A percentile compares a stretch with the other conserved stretches of the same genome.
Conservation (phyloP, 1,140 invertebrate species). For the Meloidogyne hapla region DNA sequence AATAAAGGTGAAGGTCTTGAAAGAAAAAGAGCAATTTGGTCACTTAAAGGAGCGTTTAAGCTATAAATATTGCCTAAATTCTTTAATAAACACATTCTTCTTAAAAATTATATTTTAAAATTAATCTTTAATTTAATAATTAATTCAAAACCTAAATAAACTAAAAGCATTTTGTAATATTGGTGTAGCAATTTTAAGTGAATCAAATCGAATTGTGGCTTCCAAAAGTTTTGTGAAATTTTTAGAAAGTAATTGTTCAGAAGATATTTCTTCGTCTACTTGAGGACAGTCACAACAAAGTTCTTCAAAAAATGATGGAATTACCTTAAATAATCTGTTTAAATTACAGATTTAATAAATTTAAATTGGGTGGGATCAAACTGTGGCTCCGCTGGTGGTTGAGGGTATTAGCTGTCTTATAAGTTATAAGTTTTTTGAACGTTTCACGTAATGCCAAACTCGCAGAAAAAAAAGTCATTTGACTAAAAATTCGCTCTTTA, state of each 20-base stretch:
- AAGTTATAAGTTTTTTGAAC: too few relatives aligned
- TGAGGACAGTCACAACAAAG: slow-evolving; percentile 17
- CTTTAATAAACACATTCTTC: slow-evolving; percentile 19
- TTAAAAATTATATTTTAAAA: background rate
- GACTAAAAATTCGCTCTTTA: too few relatives aligned
- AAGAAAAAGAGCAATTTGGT: slow-evolving; percentile 24
- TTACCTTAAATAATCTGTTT: background rate
- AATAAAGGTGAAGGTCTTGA: slow-evolving; percentile 19
- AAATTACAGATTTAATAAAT: too few relatives aligned
- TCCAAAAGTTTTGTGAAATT: slow-evolving; percentile 16
- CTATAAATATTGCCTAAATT: background rate
- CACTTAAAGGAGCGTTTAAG: slow-evolving; percentile 12
- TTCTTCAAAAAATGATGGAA: slow-evolving; percentile 27
- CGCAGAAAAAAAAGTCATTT: too few relatives aligned
- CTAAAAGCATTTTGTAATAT: slow-evolving; percentile 23
- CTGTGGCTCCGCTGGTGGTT: too few relatives aligned
- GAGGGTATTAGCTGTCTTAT: too few relatives aligned
- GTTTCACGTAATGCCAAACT: too few relatives aligned
- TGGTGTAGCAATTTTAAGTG: slow-evolving; percentile 11
- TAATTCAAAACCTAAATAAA: slow-evolving; percentile 22
- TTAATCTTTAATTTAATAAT: background rate
- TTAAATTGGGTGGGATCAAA: too few relatives aligned
- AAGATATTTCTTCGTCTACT: slow-evolving; percentile 7
- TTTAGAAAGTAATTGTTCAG: slow-evolving; percentile 17
- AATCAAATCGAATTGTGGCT: slow-evolving; percentile 14